Percentiles rank a stretch among this genome's conserved stretches.
These are phyloP conservation scores for Leucoptera coffeella DNA, from an alignment of 2,888 invertebrate genomes.

Conservation along the genomic window DNA sequence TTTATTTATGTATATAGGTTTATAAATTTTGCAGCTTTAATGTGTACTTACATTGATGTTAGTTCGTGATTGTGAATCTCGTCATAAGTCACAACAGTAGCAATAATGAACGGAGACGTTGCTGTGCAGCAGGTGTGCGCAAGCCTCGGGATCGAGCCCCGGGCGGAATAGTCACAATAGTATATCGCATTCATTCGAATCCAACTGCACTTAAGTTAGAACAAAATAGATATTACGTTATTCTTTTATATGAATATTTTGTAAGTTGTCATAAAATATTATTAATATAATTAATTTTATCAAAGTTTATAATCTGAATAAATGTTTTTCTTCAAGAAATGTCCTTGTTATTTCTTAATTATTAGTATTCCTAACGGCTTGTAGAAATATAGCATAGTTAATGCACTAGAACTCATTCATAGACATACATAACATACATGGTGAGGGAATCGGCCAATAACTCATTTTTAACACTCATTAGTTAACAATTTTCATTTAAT, in stretches of 20 bases:
- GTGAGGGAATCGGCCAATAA: too few species aligned
- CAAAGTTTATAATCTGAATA: conserved; percentile 57
- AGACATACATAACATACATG: too few species aligned
- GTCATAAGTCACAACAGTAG: conserved; percentile 52
- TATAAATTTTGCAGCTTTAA: conserved; percentile 52
- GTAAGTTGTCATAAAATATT: conserved; percentile 55
- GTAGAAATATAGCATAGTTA: too few species aligned
- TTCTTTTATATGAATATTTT: conserved; percentile 52
- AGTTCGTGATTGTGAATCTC: conserved; percentile 54
- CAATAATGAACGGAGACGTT: conserved; percentile 26
- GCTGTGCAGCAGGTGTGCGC: conserved; percentile 8
- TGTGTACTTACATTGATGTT: conserved; percentile 49
- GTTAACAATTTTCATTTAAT: too few species aligned
- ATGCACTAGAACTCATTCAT: too few species aligned
- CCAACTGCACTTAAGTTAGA: conserved; percentile 40
- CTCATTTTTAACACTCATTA: too few species aligned
- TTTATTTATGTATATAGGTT: conserved; percentile 39
- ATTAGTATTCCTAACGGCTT: too few species aligned
- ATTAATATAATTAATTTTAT: conserved; percentile 56
- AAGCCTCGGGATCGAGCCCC: conserved; percentile 11
- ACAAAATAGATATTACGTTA: conserved; percentile 52
- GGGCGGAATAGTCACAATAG: conserved; percentile 39
- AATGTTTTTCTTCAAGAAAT: conserved; percentile 49
- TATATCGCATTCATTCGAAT: too few species aligned
- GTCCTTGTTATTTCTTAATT: conserved; percentile 17